These are phyloP conservation scores for Beris morrisii DNA, from an alignment of 2,888 invertebrate genomes.

Conservation along the genomic window DNA sequence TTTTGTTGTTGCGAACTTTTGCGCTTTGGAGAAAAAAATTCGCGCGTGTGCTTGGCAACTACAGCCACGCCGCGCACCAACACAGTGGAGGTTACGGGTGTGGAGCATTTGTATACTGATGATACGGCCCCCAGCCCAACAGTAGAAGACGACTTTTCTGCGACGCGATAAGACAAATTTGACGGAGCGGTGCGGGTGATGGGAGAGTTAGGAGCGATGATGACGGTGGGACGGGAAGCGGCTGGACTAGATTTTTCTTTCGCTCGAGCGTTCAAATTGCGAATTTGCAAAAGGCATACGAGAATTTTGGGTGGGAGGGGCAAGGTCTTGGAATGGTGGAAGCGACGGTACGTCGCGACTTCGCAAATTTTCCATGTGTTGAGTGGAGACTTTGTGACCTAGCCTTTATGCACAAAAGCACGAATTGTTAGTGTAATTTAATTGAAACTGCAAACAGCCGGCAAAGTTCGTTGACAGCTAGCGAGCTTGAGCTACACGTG, in stretches of 20 bases:
- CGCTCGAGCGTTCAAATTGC: too few relatives aligned
- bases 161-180: slow-evolving; percentile 23
- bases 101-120: slow-evolving; percentile 1
- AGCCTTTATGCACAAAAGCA: too few relatives aligned
- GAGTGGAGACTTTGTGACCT: neutral
- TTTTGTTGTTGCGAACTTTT: slow-evolving; percentile 11
- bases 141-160: neutral
- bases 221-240: neutral
- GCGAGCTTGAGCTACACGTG: slow-evolving; percentile 28
- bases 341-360: too few relatives aligned
- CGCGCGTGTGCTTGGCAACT: slow-evolving; percentile 32
- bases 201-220: neutral
- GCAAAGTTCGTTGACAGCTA: slow-evolving; percentile 34
- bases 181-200: neutral
- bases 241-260: slow-evolving; percentile 24
- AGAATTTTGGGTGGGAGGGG: too few relatives aligned
- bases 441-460: slow-evolving; percentile 14
- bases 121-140: neutral
- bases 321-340: too few relatives aligned
- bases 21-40: slow-evolving; percentile 29
- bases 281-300: too few relatives aligned
- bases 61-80: neutral
- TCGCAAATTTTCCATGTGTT: slow-evolving; percentile 1
- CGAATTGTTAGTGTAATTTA: too few relatives aligned
- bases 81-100: slow-evolving; percentile 10